phyloP scores from a whole-genome alignment of 1,140 invertebrate species.

The Drosophila pseudoananassae region DNA sequence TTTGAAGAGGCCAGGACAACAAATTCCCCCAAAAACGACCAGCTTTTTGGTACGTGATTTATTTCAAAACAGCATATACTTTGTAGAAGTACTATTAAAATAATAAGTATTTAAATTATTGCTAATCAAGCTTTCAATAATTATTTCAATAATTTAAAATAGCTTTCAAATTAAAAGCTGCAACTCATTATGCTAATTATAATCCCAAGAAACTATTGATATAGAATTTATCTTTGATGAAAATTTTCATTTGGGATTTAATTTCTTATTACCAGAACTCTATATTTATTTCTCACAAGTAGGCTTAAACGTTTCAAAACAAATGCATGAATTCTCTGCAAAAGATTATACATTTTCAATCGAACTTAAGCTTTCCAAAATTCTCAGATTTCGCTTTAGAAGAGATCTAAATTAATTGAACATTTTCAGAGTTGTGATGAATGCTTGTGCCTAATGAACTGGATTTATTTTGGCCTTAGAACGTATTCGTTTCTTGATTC shows the following conservation, averaged over 20 bases:
- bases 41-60: no score
- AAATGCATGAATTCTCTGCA: not conserved
- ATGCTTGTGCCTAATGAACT: not conserved
- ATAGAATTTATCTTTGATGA: not conserved
- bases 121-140: not conserved
- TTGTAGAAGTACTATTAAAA: not conserved
- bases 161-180: not conserved
- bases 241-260: not conserved
- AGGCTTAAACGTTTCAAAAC: not conserved
- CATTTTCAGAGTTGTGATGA: not conserved
- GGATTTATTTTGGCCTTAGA: no score
- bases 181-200: not conserved
- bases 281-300: not conserved
- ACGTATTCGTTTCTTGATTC: not conserved
- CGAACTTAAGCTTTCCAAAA: not conserved
- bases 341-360: conserved; percentile 5
- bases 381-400: not conserved
- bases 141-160: not conserved
- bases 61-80: not conserved
- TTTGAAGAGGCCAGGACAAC: conserved; percentile 27
- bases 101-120: not conserved
- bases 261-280: not conserved
- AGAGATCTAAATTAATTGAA: not conserved
- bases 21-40: not conserved
- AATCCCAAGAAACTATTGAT: not conserved